A percentile compares a stretch with the other conserved stretches of the same genome.
Evolutionary conservation across 2,888 invertebrate genomes (phyloP).

Genomic region (Acronicta alni): DNA sequence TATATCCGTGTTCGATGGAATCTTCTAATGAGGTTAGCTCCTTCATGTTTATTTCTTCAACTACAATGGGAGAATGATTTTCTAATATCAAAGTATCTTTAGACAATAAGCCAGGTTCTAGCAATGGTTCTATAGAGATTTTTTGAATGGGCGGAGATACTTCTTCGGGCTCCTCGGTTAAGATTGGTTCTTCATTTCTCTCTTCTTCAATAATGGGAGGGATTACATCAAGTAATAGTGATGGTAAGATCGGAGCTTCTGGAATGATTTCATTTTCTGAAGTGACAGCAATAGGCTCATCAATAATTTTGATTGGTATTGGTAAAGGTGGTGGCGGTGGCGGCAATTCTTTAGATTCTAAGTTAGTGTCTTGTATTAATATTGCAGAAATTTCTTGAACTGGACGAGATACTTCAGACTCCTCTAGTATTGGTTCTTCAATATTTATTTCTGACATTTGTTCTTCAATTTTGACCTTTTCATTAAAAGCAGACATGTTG

Average conservation of each 20-base stretch:
- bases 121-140: background rate
- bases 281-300: background rate
- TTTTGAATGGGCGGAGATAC: background rate
- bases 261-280: background rate
- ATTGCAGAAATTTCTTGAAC: background rate
- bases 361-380: background rate
- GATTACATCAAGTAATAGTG: background rate
- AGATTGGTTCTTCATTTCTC: background rate
- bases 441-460: background rate
- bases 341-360: background rate
- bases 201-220: background rate
- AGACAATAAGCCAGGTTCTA: no score
- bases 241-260: background rate
- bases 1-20: no score
- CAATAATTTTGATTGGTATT: background rate
- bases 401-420: conserved; percentile 2
- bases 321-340: background rate
- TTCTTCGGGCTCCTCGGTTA: background rate
- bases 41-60: no score
- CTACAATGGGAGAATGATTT: no score
- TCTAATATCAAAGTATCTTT: no score
- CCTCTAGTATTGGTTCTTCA: background rate
- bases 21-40: no score
- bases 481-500: background rate
- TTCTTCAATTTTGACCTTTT: no score